Evolutionary conservation across 2,113 vertebrate genomes (phyloP).

Genomic region (Chlorodrepanis virens): DNA sequence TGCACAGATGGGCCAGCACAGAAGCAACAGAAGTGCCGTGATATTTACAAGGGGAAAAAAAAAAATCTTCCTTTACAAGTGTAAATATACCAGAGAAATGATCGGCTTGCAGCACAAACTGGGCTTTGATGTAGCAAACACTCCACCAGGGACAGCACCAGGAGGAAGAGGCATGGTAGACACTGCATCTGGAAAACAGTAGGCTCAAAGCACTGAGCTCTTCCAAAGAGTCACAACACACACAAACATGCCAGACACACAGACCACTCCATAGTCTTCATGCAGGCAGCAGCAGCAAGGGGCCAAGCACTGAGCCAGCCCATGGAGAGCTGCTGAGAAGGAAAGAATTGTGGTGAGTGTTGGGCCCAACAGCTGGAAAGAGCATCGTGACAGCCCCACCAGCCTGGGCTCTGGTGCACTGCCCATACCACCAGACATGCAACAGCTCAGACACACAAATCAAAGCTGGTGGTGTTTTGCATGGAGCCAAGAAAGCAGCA

Average conservation of each 20-base stretch:
- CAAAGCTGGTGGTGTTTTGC: background rate
- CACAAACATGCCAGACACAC: background rate
- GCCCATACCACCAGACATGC: fast-evolving
- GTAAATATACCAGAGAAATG: constrained; percentile 56
- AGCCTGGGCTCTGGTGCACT: background rate
- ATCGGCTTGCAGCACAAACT: background rate
- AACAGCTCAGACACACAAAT: fast-evolving
- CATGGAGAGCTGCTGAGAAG: fast-evolving
- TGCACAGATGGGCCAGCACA: constrained; percentile 59
- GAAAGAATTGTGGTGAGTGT: background rate
- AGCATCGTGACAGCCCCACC: fast-evolving
- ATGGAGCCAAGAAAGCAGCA: fast-evolving
- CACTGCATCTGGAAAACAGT: background rate
- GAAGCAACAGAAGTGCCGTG: constrained; percentile 50
- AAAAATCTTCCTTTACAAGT: constrained; percentile 31
- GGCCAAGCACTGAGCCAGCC: background rate
- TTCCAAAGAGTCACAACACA: background rate
- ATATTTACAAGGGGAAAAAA: constrained; percentile 35
- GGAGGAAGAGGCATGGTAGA: background rate
- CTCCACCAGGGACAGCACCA: background rate
- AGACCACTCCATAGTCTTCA: background rate
- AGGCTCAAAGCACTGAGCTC: background rate
- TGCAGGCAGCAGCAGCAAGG: background rate
- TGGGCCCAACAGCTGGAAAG: background rate
- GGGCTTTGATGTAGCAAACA: constrained; percentile 48